A percentile compares a stretch with the other conserved stretches of the same genome.
phyloP scores from a whole-genome alignment of 2,888 invertebrate species.

The Myopa testacea region DNA sequence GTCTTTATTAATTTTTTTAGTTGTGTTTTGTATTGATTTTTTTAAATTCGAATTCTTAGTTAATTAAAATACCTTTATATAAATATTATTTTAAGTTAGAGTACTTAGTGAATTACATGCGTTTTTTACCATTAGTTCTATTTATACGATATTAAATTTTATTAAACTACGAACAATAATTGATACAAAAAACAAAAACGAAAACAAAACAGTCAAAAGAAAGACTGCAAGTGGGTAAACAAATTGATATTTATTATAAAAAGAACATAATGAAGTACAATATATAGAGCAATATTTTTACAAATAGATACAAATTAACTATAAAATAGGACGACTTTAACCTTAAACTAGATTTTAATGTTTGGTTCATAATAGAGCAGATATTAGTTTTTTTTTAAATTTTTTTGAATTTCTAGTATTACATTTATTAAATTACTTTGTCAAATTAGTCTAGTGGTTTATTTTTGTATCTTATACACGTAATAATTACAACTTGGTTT shows the following conservation, averaged over 20 bases:
- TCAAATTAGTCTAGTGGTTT: conserved; percentile 34
- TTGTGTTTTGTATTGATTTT: neutral
- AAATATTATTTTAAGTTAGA: neutral
- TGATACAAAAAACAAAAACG: neutral
- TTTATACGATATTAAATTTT: neutral
- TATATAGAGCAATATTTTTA: conserved; percentile 24
- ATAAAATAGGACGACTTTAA: conserved; percentile 5
- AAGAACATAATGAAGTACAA: neutral
- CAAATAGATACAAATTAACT: conserved; percentile 23
- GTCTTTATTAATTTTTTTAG: neutral
- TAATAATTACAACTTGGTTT: conserved; percentile 27
- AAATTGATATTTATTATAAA: conserved; percentile 21
- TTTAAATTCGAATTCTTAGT: neutral
- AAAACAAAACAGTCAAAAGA: neutral
- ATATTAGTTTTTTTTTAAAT: conserved; percentile 31
- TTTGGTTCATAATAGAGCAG: conserved; percentile 9
- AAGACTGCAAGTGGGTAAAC: conserved; percentile 4
- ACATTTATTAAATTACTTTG: conserved; percentile 32
- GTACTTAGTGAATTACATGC: neutral
- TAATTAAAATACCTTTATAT: neutral
- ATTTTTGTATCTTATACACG: conserved; percentile 28
- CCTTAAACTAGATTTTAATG: conserved; percentile 4
- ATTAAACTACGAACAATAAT: neutral
- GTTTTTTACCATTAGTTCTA: neutral
- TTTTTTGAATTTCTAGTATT: conserved; percentile 28